Conservation (phyloP, 2,113 vertebrate species). For the Capreolus pygargus region DNA sequence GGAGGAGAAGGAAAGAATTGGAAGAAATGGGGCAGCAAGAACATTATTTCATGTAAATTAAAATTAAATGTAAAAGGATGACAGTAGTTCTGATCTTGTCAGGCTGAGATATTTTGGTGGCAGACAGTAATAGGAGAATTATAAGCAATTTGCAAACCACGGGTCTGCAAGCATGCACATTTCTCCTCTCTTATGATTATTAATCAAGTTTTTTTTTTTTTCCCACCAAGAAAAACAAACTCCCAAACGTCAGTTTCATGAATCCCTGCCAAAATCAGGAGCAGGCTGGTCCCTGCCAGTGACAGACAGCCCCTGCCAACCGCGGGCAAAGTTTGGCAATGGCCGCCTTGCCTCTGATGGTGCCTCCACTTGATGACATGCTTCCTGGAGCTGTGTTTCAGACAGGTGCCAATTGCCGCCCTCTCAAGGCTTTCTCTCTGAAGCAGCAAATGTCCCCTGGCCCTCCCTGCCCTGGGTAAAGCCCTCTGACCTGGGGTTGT, state of each 20-base stretch:
- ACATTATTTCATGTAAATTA: constrained; percentile 82
- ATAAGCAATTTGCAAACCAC: constrained; percentile 59
- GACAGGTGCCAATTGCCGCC: neutral
- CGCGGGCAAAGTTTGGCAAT: neutral
- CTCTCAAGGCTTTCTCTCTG: neutral
- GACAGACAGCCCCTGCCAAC: neutral
- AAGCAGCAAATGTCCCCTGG: neutral
- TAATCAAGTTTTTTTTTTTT: constrained; percentile 45
- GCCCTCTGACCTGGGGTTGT: neutral
- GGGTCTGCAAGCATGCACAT: constrained; percentile 18
- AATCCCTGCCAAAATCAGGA: constrained; percentile 43
- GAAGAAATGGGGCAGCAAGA: constrained; percentile 81
- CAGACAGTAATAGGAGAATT: constrained; percentile 69
- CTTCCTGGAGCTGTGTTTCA: neutral
- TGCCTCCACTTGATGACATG: neutral
- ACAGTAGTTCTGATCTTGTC: constrained; percentile 75
- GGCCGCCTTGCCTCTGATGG: neutral
- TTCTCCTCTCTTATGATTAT: constrained; percentile 40
- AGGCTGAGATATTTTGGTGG: constrained; percentile 67
- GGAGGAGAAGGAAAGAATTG: constrained; percentile 70
- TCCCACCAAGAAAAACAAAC: constrained; percentile 69
- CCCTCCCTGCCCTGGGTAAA: neutral
- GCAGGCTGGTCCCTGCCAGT: neutral
- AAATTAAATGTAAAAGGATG: constrained; percentile 82
- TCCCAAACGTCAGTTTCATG: constrained; percentile 16